Percentiles rank a stretch among this genome's conserved stretches.
Conservation (phyloP, 2,113 vertebrate species). For the Pangasianodon gigas region DNA sequence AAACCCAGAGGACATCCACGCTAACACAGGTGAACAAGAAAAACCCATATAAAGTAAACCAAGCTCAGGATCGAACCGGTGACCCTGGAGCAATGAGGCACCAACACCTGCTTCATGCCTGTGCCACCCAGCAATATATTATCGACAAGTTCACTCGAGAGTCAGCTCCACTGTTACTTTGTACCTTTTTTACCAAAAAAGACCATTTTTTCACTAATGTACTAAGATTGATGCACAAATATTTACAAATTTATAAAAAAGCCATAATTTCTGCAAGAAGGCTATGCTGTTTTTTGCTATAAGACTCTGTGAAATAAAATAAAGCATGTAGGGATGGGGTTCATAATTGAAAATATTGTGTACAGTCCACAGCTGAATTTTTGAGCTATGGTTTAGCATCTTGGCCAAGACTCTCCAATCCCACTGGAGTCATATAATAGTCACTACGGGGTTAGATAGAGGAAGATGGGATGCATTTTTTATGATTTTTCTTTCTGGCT, state of each 20-base stretch:
- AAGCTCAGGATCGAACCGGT: background rate
- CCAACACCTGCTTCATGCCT: background rate
- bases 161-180: background rate
- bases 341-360: background rate
- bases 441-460: background rate
- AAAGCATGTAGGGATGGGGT: background rate
- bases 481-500: background rate
- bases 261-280: background rate
- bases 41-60: background rate
- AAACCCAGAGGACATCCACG: background rate
- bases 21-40: background rate
- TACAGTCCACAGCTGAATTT: background rate
- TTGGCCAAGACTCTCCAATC: background rate
- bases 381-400: background rate
- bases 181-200: background rate
- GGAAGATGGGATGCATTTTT: background rate
- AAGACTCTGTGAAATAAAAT: background rate
- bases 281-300: background rate
- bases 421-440: constrained; percentile 1
- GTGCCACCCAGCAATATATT: background rate
- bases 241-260: background rate
- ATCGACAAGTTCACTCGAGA: background rate
- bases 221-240: background rate
- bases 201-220: background rate
- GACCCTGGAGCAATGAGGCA: background rate